Evolutionary conservation across 30 jellyfish, hydroid and myxozoan genomes (phyloP), one percentile per base, ranked within the genome.

Genomic region (Cassiopea xamachana): DNA sequence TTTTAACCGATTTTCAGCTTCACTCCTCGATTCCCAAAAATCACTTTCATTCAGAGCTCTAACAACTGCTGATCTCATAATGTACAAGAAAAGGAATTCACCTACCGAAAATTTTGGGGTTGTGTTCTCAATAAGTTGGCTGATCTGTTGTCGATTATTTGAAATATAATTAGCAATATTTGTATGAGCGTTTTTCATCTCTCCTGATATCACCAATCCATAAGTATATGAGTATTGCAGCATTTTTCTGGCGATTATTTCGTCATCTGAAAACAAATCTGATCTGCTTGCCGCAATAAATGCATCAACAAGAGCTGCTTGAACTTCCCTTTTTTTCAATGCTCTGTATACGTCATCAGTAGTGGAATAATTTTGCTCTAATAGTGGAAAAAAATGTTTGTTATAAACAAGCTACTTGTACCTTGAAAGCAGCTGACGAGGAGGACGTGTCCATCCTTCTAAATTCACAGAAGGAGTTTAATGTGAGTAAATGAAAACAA

Each of bases 171-270:
- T 70, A 10, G 79, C 75, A 13, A 89, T n/a, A 27, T 79, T 81
- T 16, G 82, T 15, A 60, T 44, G 71, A 39, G 89, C 60, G 55
- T 89, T 79, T 61, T 39, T 47, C 96, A 80, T 79, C 48, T 82
- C 82, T 50, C 96, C 96, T 19, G 96, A 79, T 45, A 89, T 46
- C 14, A 80, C 96, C 49, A 80, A 27, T 7, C 96, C 96, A 45
- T 89, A 89, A 17, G 96, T 79, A 71, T 45, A 80, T 6, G 91
- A 64, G 39, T 89, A 89, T 15, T 71, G 68, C 50, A 89, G 78
- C 58, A 80, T 50, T 43, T 81, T 71, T 47, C 82, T 72, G 27
- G 91, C 73, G 59, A 89, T 70, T 55, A 89, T 79, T 1, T 67
- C 81, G 7, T 39, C 0, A n/a, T 70, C 86, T 60, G 86, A 60